These are phyloP conservation scores for Laodelphax striatellus DNA, from an alignment of 1,140 invertebrate genomes.

Conservation along the genomic window DNA sequence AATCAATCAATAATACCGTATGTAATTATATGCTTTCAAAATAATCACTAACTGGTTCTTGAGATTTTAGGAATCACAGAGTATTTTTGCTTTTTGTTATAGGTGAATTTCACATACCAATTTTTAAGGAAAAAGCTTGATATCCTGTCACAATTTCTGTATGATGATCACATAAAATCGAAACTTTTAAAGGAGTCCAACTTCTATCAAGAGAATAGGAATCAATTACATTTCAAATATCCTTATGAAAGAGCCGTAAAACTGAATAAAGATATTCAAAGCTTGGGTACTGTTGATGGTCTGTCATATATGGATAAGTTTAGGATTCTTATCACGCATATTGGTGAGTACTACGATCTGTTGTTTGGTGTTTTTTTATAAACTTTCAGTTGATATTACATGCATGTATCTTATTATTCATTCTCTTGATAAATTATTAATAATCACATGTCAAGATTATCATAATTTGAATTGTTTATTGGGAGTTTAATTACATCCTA, in stretches of 20 bases:
- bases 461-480: no score
- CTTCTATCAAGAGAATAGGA: constrained; percentile 49
- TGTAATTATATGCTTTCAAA: no score
- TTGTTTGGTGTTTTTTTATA: no score
- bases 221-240: constrained; percentile 46
- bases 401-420: no score
- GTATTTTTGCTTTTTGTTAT: no score
- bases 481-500: no score
- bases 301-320: constrained; percentile 88
- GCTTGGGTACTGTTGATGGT: constrained; percentile 76
- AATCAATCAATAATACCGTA: no score
- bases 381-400: no score
- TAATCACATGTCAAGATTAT: no score
- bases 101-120: constrained; percentile 93
- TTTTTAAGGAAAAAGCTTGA: constrained; percentile 90
- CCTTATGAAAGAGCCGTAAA: constrained; percentile 87
- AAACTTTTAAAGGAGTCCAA: constrained; percentile 82
- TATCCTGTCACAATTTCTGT: constrained; percentile 94
- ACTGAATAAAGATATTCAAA: constrained; percentile 85
- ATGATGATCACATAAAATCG: constrained; percentile 97
- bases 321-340: constrained; percentile 81
- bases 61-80: no score
- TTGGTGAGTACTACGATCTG: constrained; percentile 43
- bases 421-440: neutral
- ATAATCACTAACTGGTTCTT: no score